Evolutionary conservation across 2,888 invertebrate genomes (phyloP).

Genomic region (Tipula unca): DNA sequence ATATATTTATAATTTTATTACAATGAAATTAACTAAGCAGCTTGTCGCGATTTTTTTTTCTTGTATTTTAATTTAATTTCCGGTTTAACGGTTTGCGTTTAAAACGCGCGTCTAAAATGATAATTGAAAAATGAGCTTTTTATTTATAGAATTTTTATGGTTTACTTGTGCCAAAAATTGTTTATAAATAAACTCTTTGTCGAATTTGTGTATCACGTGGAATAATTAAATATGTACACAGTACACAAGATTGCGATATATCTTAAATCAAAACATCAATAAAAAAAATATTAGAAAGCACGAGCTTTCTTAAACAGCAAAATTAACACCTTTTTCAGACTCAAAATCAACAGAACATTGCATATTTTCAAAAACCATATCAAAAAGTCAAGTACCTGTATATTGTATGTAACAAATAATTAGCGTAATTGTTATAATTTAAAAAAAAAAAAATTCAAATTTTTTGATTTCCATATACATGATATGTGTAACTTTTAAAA

Average conservation of each 20-base stretch:
- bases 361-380: background rate
- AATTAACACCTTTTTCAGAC: background rate
- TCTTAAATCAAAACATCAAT: background rate
- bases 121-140: background rate
- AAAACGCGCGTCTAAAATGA: background rate
- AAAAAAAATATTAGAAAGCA: background rate
- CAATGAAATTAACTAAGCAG: background rate
- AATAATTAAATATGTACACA: background rate
- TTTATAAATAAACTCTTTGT: background rate
- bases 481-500: background rate
- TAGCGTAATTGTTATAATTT: no score
- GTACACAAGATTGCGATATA: background rate
- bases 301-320: background rate
- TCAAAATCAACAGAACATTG: no score
- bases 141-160: background rate
- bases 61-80: background rate
- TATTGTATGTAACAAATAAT: no score
- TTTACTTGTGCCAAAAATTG: background rate
- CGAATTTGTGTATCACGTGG: background rate
- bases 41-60: background rate
- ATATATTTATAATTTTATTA: background rate
- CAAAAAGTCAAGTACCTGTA: background rate
- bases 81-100: background rate
- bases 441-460: background rate
- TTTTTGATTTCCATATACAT: background rate